Percentiles rank a stretch among this genome's conserved stretches.
Evolutionary conservation across 2,888 invertebrate species (phyloP).

Genomic region (Catocala fraxini): DNA sequence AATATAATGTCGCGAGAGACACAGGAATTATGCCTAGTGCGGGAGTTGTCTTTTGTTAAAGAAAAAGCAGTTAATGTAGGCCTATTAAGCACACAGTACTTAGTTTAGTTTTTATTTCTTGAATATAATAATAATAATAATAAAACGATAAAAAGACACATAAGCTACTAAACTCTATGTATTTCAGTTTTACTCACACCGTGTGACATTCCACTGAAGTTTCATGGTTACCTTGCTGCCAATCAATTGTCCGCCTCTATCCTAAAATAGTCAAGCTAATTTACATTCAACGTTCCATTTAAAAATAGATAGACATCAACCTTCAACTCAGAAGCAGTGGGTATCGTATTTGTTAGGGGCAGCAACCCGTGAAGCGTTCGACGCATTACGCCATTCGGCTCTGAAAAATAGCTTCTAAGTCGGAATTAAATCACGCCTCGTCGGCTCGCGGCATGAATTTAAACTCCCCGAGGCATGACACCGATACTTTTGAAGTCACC

Average conservation of each 20-base stretch:
- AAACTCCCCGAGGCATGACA: slow-evolving; percentile 35
- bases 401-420: slow-evolving; percentile 33
- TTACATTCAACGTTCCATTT: slow-evolving; percentile 23
- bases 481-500: slow-evolving; percentile 38
- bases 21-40: too few relatives aligned
- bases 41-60: too few relatives aligned
- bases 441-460: slow-evolving; percentile 47
- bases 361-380: slow-evolving; percentile 30
- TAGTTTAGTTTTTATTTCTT: too few relatives aligned
- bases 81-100: too few relatives aligned
- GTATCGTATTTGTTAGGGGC: slow-evolving; percentile 21
- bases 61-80: too few relatives aligned
- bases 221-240: slow-evolving; percentile 4
- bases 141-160: not conserved
- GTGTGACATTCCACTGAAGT: slow-evolving; percentile 9
- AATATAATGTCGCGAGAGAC: too few relatives aligned
- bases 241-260: slow-evolving; percentile 28
- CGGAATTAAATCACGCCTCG: slow-evolving; percentile 54
- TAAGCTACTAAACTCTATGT: not conserved
- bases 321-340: slow-evolving; percentile 13
- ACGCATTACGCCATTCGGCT: slow-evolving; percentile 19
- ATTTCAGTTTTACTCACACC: not conserved
- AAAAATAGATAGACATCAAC: slow-evolving; percentile 29
- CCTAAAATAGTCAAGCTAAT: slow-evolving; percentile 27
- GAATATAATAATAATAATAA: too few relatives aligned